Percentiles rank a stretch among this genome's conserved stretches.
Evolutionary conservation across 2,888 invertebrate genomes (phyloP).

Genomic region (Lypha dubia): DNA sequence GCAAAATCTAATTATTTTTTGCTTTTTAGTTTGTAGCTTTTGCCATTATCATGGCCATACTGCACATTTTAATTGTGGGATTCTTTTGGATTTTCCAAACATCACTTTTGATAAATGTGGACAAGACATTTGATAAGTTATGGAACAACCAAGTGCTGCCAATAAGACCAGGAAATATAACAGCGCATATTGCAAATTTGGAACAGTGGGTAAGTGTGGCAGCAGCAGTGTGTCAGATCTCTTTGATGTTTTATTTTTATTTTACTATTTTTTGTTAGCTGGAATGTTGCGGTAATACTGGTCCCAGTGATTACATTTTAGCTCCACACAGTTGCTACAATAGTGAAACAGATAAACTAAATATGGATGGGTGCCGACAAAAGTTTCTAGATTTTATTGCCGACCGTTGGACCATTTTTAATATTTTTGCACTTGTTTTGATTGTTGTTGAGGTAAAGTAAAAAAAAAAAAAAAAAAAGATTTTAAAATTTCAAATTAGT

Average conservation of each 20-base stretch:
- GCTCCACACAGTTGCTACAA: conserved; percentile 79
- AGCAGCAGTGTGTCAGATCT: conserved; percentile 55
- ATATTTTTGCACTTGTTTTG: conserved; percentile 76
- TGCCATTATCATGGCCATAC: conserved; percentile 75
- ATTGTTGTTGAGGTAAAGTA: conserved; percentile 78
- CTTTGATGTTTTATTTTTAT: conserved; percentile 28
- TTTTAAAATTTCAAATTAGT: neutral
- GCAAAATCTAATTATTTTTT: neutral
- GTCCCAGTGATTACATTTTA: conserved; percentile 77
- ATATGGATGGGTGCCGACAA: conserved; percentile 79
- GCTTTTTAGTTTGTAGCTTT: conserved; percentile 76
- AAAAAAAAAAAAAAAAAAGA: neutral
- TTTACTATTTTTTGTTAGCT: conserved; percentile 73
- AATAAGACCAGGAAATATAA: conserved; percentile 78
- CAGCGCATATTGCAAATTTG: conserved; percentile 78
- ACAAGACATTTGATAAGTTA: conserved; percentile 78
- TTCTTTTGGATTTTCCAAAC: conserved; percentile 79
- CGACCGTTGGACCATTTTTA: conserved; percentile 78
- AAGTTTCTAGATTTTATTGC: conserved; percentile 79
- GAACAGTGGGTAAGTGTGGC: conserved; percentile 78
- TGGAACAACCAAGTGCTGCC: conserved; percentile 79
- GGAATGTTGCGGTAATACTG: conserved; percentile 79
- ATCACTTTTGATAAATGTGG: conserved; percentile 78
- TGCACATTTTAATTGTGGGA: conserved; percentile 77
- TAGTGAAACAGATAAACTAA: conserved; percentile 76